A percentile compares a stretch with the other conserved stretches of the same genome.
These are phyloP conservation scores for Silurus lanzhouensis DNA, from an alignment of 2,797 vertebrate species.

Conservation along the genomic window DNA sequence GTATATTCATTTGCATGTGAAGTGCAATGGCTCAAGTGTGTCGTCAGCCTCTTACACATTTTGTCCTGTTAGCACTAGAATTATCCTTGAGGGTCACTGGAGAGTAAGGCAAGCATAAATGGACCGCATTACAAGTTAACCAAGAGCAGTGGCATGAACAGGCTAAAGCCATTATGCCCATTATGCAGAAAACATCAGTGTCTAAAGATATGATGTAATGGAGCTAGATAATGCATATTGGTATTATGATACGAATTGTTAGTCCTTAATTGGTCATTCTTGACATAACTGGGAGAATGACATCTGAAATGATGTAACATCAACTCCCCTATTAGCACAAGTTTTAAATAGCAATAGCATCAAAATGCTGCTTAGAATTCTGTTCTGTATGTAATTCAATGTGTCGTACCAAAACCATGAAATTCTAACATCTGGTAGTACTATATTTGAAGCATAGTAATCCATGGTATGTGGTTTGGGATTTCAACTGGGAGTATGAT, in stretches of 20 bases:
- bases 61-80: slow-evolving; percentile 16
- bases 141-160: slow-evolving; percentile 26
- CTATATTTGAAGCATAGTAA: slow-evolving; percentile 68
- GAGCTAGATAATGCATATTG: slow-evolving; percentile 39
- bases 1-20: slow-evolving; percentile 36
- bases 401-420: slow-evolving; percentile 65
- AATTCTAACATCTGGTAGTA: slow-evolving; percentile 58
- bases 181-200: slow-evolving; percentile 26
- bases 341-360: slow-evolving; percentile 72
- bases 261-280: not conserved
- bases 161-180: slow-evolving; percentile 24
- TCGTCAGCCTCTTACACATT: slow-evolving; percentile 8
- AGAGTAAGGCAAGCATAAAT: slow-evolving; percentile 6
- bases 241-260: not conserved
- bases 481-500: not conserved
- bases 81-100: slow-evolving; percentile 8
- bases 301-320: slow-evolving; percentile 75
- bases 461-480: not conserved
- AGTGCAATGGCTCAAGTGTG: not conserved
- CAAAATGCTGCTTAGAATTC: slow-evolving; percentile 70
- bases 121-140: not conserved
- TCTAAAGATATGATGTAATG: slow-evolving; percentile 25
- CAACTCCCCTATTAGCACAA: slow-evolving; percentile 57
- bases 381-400: slow-evolving; percentile 69
- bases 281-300: not conserved